Percentiles rank a stretch among this genome's conserved stretches.
These are phyloP conservation scores for Phrynocephalus forsythii DNA, from an alignment of 2,797 vertebrate genomes.

Conservation along the genomic window DNA sequence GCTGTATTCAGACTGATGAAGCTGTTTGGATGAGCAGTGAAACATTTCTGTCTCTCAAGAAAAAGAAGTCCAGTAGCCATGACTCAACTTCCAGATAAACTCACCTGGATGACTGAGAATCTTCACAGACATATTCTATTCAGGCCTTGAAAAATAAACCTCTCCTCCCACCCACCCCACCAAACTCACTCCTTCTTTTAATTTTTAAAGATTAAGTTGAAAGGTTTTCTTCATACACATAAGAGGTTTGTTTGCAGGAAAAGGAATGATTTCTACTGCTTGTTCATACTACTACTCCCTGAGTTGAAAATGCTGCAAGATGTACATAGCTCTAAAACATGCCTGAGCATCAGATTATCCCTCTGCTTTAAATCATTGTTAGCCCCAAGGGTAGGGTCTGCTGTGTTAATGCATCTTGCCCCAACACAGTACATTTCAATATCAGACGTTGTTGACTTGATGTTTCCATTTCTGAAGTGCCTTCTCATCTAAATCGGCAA, in stretches of 20 bases:
- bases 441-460: constrained; percentile 52
- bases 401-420: not conserved
- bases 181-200: not conserved
- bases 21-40: too few species aligned
- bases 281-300: not conserved
- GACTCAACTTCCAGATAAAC: too few species aligned
- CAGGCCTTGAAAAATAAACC: not conserved
- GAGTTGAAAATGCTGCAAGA: not conserved
- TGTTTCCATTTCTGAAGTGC: constrained; percentile 54
- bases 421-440: constrained; percentile 33
- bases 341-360: not conserved
- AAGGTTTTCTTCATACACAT: too few species aligned
- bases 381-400: not conserved
- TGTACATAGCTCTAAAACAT: not conserved
- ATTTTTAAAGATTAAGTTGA: not conserved
- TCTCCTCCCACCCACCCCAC: not conserved
- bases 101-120: too few species aligned
- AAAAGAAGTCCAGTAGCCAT: too few species aligned
- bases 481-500: constrained; percentile 58
- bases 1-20: too few species aligned
- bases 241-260: not conserved
- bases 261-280: not conserved
- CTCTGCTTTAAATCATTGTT: not conserved
- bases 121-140: not conserved
- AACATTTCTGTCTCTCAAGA: too few species aligned